phyloP scores from a whole-genome alignment of 2,888 invertebrate species.

The Lycophotia porphyrea region DNA sequence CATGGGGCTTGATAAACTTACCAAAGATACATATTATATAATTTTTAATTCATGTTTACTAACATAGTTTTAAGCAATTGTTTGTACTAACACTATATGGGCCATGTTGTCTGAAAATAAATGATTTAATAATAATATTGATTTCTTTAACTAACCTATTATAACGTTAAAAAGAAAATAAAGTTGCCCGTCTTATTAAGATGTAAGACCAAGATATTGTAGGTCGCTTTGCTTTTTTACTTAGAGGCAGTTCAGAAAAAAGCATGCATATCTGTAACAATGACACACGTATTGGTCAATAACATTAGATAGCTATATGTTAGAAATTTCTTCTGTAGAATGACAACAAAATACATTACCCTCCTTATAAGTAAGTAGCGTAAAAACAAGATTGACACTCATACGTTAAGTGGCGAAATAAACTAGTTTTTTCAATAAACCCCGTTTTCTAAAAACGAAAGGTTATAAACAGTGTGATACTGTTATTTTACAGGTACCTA shows the following conservation, averaged over 20 bases:
- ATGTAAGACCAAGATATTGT: background rate
- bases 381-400: conserved; percentile 48
- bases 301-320: background rate
- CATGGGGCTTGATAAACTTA: too few species aligned
- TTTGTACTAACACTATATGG: too few species aligned
- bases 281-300: background rate
- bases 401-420: conserved; percentile 26
- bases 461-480: background rate
- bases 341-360: conserved; percentile 50
- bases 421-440: conserved; percentile 33
- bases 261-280: background rate
- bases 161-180: background rate
- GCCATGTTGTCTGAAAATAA: too few species aligned
- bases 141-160: too few species aligned
- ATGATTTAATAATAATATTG: too few species aligned
- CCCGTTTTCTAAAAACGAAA: conserved; percentile 9
- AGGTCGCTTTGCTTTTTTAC: background rate
- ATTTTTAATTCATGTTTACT: too few species aligned
- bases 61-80: too few species aligned
- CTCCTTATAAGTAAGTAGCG: conserved; percentile 45
- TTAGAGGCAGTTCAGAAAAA: background rate
- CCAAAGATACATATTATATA: too few species aligned
- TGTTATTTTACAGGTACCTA: background rate
- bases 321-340: conserved; percentile 25
- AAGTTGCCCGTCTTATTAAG: background rate